These are phyloP conservation scores for Oreochromis tanganicae DNA, from an alignment of 2,113 vertebrate species.

Conservation along the genomic window DNA sequence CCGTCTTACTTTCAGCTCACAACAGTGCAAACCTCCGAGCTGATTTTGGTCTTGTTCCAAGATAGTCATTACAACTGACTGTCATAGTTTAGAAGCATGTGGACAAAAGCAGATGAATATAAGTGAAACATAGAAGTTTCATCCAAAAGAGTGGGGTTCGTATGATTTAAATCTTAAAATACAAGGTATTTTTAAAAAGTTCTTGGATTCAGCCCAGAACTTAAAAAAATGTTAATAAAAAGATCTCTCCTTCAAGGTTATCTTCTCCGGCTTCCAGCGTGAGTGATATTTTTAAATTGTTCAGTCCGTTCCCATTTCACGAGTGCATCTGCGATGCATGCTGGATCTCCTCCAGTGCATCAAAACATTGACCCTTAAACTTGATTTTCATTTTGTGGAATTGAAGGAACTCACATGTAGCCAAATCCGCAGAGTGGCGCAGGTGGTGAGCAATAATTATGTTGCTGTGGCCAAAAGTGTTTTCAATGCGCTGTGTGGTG, in stretches of 20 bases:
- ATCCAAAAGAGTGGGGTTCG: neutral
- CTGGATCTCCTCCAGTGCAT: neutral
- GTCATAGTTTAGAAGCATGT: neutral
- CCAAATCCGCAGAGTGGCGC: neutral
- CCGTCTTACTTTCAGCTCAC: neutral
- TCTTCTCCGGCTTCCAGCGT: neutral
- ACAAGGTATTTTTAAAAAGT: neutral
- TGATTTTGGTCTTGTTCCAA: neutral
- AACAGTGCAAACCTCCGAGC: neutral
- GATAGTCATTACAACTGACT: neutral
- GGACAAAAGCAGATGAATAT: neutral
- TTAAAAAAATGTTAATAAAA: neutral
- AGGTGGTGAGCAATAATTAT: neutral
- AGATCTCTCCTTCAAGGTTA: neutral
- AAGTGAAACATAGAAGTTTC: neutral
- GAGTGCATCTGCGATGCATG: neutral
- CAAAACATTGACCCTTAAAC: neutral
- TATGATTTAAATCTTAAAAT: neutral
- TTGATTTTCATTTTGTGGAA: neutral
- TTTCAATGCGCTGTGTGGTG: neutral
- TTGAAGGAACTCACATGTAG: neutral
- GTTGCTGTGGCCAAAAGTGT: neutral
- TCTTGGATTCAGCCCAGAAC: neutral
- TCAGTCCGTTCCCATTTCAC: neutral
- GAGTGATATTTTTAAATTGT: neutral